Base-by-base conservation (phyloP, 2,113 vertebrate genomes). In the Chauna torquata region DNA sequence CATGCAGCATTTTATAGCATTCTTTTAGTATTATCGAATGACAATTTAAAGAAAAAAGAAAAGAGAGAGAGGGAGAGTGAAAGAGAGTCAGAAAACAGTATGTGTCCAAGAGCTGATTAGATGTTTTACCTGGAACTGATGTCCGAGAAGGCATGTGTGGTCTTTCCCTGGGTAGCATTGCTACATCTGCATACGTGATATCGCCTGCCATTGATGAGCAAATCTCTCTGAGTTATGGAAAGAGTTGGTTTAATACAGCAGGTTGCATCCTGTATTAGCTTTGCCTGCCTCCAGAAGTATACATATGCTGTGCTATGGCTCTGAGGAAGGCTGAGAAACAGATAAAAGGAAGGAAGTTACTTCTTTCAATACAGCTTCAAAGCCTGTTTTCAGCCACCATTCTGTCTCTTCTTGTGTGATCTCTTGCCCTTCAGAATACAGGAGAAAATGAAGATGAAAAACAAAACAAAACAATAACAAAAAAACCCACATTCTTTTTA, bases 311-410 rank as follows among this genome's bases (percentile, higher is more conserved):
- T 82, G 62, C 79, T 90, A 80, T 83, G 85, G 71, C 95, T 91
- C 76, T 82, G 71, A 90, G 55, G 49, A 92, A 83, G 90, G 76
- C 79, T 94, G 79, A 92, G 40, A 93, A 90, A 24, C 82, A 79
- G 40, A 72, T 59, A 10, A 76, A 87, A 94, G 90, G 90, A 94
- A 97, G 96, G 95, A 95, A 96, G 92, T 93, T 38, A 59, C 81
- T 76, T 94, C 64, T 92, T 90, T 92, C 91, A 95, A 28, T 36
- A 69, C 57, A 65, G 57, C 85, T 97, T 95, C 94, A 96, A 96
- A 94, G 96, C 24, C 32, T 68, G 32, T 79, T 90, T 92, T 50
- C 86, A 88, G 82, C 75, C 84, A 54, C 24, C 36, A 59, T 87
- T 82, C 83, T 84, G 34, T 22, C 34, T 89, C 65, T 64, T 89